These are phyloP conservation scores for Bedellia somnulentella DNA, from an alignment of 2,888 invertebrate genomes.

Conservation along the genomic window DNA sequence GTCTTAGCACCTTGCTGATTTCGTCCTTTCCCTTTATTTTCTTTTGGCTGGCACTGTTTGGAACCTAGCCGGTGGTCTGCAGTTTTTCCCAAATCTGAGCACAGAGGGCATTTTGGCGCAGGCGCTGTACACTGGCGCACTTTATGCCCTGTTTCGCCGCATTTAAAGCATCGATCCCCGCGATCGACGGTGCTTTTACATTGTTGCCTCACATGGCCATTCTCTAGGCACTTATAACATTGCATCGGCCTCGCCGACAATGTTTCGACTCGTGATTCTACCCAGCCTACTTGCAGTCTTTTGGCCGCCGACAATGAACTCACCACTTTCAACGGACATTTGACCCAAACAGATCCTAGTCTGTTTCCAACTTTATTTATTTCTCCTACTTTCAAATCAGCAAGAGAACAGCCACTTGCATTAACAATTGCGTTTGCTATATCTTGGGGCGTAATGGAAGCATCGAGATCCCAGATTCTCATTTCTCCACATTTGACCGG, in stretches of 20 bases:
- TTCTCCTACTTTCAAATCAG: neutral
- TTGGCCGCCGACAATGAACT: slow-evolving; percentile 1
- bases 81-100: slow-evolving; percentile 3
- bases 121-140: too few species aligned
- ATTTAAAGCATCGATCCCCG: too few species aligned
- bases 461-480: neutral
- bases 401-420: neutral
- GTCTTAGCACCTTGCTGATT: too few species aligned
- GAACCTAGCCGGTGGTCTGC: neutral
- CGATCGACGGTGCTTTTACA: too few species aligned
- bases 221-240: slow-evolving; percentile 10
- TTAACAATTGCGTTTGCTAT: neutral
- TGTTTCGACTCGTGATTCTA: slow-evolving; percentile 1
- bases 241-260: slow-evolving; percentile 7
- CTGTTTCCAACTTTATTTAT: too few species aligned
- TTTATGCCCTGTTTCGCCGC: slow-evolving; percentile 8
- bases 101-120: slow-evolving; percentile 6
- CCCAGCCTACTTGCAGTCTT: slow-evolving; percentile 6
- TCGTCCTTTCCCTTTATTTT: neutral
- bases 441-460: neutral
- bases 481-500: neutral
- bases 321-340: slow-evolving; percentile 6
- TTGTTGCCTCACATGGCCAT: too few species aligned
- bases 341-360: slow-evolving; percentile 4
- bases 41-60: neutral